Conservation (phyloP, 2,888 invertebrate genomes). For the Rhyacophila evoluta region DNA sequence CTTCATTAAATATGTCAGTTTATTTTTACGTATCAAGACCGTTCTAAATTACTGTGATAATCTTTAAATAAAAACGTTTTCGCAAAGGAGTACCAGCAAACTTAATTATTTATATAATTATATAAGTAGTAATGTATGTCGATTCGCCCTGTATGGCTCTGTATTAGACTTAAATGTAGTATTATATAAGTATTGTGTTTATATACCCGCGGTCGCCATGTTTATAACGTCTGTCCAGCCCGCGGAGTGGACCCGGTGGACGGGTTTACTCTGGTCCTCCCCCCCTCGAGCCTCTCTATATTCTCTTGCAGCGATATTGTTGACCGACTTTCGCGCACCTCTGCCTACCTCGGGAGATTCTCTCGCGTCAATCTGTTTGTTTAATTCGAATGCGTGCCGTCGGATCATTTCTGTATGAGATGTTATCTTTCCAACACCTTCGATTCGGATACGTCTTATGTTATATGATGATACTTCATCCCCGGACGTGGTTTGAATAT, state of each 20-base stretch:
- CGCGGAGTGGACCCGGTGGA: conserved; percentile 5
- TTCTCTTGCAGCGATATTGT: background rate
- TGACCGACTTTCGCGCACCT: conserved; percentile 23
- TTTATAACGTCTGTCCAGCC: background rate
- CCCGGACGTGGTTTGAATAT: background rate
- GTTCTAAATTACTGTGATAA: no score
- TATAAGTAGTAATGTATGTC: no score
- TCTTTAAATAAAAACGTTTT: no score
- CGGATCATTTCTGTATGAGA: background rate
- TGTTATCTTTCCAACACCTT: background rate
- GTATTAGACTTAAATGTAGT: no score
- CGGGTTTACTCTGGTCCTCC: background rate
- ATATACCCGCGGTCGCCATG: background rate
- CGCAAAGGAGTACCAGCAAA: no score
- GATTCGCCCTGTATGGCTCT: no score
- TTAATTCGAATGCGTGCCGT: conserved; percentile 9
- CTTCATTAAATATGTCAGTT: no score
- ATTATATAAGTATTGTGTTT: no score
- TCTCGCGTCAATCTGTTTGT: conserved; percentile 10
- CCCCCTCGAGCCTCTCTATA: background rate
- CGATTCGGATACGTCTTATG: background rate
- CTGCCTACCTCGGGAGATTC: conserved; percentile 12
- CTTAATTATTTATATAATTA: no score
- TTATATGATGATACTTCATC: background rate
- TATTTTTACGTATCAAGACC: no score